These are phyloP conservation scores for Ailuropoda melanoleuca DNA, from an alignment of 2,113 vertebrate genomes.

Conservation along the genomic window DNA sequence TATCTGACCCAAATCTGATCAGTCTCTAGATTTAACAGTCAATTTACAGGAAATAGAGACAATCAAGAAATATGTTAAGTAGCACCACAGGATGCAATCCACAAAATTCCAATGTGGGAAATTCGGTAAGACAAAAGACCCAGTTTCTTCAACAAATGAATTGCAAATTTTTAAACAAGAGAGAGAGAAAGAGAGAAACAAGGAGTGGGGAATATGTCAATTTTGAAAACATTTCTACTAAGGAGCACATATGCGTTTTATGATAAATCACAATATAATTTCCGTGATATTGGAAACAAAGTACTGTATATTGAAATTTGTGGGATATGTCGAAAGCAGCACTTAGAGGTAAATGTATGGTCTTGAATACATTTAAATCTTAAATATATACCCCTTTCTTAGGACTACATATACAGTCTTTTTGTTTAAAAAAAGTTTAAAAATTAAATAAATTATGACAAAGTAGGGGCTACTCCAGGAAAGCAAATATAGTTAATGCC, in stretches of 20 bases:
- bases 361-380: background rate
- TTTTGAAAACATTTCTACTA: background rate
- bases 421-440: background rate
- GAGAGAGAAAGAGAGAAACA: background rate
- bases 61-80: background rate
- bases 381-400: background rate
- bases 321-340: background rate
- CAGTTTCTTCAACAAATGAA: background rate
- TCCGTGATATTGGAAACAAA: constrained; percentile 10
- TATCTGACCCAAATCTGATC: background rate
- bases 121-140: background rate
- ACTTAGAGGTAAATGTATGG: background rate
- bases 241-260: background rate
- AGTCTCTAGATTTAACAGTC: constrained; percentile 30
- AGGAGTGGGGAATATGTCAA: background rate
- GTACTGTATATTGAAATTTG: background rate
- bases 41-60: background rate
- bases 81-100: background rate
- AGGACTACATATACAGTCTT: background rate
- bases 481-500: background rate
- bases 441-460: background rate
- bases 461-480: background rate
- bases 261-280: background rate
- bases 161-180: background rate
- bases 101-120: background rate